These are phyloP conservation scores for Pilophorus perplexus DNA, from an alignment of 2,888 invertebrate species.

Conservation along the genomic window DNA sequence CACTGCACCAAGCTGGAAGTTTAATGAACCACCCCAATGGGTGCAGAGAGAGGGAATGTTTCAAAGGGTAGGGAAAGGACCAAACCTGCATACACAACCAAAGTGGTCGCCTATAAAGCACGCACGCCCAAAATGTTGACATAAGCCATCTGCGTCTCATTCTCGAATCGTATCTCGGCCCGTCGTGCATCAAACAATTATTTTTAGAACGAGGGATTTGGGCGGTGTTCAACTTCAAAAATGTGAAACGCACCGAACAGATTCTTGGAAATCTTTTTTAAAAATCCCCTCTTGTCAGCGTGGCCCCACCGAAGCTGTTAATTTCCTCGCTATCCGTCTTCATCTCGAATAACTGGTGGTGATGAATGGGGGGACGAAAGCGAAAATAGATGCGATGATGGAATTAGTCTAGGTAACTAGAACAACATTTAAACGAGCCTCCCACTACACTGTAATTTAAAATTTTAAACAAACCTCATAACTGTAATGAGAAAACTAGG, in stretches of 20 bases:
- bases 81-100: neutral
- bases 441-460: no score
- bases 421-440: no score
- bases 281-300: neutral
- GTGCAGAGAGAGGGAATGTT: neutral
- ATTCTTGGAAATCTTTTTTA: slow-evolving; percentile 25
- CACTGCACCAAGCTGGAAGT: slow-evolving; percentile 6
- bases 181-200: slow-evolving; percentile 11
- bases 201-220: slow-evolving; percentile 10
- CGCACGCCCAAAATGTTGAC: slow-evolving; percentile 10
- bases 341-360: neutral
- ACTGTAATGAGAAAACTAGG: no score
- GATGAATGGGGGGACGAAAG: no score
- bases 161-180: neutral
- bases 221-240: slow-evolving; percentile 34
- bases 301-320: neutral
- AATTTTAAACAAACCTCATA: no score
- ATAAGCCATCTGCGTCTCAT: slow-evolving; percentile 3
- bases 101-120: slow-evolving; percentile 9
- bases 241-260: slow-evolving; percentile 9
- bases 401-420: no score
- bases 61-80: neutral
- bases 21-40: slow-evolving; percentile 14
- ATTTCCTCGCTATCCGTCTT: slow-evolving; percentile 7
- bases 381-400: no score